Percentiles rank a stretch among this genome's conserved stretches.
Evolutionary conservation across 2,888 invertebrate species (phyloP).

Genomic region (Galerucella calmariensis): DNA sequence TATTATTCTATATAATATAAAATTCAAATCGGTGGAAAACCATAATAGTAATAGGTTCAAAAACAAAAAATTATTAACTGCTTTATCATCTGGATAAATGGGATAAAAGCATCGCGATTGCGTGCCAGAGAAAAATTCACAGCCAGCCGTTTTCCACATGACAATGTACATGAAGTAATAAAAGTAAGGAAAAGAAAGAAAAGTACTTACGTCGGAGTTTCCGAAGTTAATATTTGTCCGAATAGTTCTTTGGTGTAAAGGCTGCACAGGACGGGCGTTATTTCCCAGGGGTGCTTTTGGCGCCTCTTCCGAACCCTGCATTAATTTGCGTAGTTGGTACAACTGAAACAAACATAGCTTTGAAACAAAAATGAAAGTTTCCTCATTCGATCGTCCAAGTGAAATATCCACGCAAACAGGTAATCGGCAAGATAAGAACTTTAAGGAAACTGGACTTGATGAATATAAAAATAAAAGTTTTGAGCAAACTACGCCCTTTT

Average conservation of each 20-base stretch:
- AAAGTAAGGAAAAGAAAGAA: conserved; percentile 37
- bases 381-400: neutral
- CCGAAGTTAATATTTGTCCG: conserved; percentile 97
- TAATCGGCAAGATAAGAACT: no score
- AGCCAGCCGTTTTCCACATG: conserved; percentile 2
- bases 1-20: no score
- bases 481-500: neutral
- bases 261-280: conserved; percentile 94
- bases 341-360: conserved; percentile 70
- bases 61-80: neutral
- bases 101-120: neutral
- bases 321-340: conserved; percentile 86
- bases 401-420: neutral
- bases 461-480: no score
- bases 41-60: neutral
- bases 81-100: no score
- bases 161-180: conserved; percentile 35
- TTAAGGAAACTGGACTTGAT: no score
- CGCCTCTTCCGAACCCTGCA: conserved; percentile 87
- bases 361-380: conserved; percentile 25
- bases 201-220: conserved; percentile 65
- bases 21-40: no score
- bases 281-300: conserved; percentile 94
- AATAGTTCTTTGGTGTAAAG: conserved; percentile 91
- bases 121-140: conserved; percentile 1